Evolutionary conservation across 2,797 vertebrate species (phyloP), one percentile per base, ranked within the genome.

Genomic region (Pelodytes ibericus): DNA sequence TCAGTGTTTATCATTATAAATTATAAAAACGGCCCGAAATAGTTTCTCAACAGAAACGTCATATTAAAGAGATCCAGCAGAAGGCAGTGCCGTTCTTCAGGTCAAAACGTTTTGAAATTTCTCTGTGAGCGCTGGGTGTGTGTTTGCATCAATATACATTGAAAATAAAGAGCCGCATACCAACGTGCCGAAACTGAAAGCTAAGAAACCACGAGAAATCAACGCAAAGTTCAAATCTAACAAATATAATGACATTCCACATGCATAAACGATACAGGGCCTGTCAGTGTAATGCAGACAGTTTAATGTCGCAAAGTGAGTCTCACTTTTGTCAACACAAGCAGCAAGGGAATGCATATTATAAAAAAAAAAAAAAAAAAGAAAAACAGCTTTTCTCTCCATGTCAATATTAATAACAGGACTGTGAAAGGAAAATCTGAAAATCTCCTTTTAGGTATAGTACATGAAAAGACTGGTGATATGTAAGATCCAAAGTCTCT

Each of bases 121-220:
- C 39, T 59, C 47, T 31, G 22, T 30, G 39, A 67, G 24, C 13
- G 20, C 8, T 25, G 18, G 8, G 69, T 51, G 30, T 56, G 3
- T 16, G 72, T 79, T 68, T 67, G 27, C 76, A 79, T 79, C 74
- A 67, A 56, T 72, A 79, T 79, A 72, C 76, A 79, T 61, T 29
- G 36, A 56, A 30, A 67, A 33, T 31, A 33, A 72, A 68, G 63
- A 41, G 70, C 44, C 24, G 70, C 57, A 73, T 68, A 73, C 49
- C 62, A 79, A 53, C 68, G 44, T 25, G 10, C 22, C 15, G 20
- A 24, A 72, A 61, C 25, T 61, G 47, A 72, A 53, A 72, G 44
- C 44, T 58, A 61, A 58, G 57, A 72, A 79, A 72, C 15, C 56
- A 78, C 53, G 69, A 70, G 72, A 72, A 72, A 79, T 79, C 76